Base-by-base conservation (phyloP, 2,888 invertebrate species). In the Synanthedon formicaeformis region DNA sequence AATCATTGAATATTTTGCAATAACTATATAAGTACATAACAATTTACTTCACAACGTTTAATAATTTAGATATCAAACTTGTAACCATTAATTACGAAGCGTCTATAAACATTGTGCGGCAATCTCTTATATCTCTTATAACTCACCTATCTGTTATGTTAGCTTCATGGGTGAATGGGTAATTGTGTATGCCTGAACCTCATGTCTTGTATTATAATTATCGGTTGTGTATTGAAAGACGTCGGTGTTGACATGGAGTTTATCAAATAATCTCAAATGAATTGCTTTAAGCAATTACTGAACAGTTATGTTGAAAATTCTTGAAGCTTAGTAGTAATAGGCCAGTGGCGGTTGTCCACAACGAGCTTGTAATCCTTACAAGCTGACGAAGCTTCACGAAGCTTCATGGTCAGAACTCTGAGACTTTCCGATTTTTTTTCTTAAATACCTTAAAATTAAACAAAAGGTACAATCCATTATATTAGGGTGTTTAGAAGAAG, bases 121-220 rank as follows among this genome's bases (percentile, higher is more conserved):
- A 45, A n/a, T n/a, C n/a, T n/a, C n/a, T n/a, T 45, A 45, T n/a
- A 45, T 45, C 45, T 45, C 45, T 45, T 45, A 14, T 45, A 45
- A 45, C 45, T 45, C 14, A 49, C n/a, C 45, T 13, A 14, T 45
- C 12, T n/a, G n/a, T n/a, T 45, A 52, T 50, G 48, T 52, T 51
- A 53, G 54, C 59, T 66, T 66, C 63, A 70, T 58, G 67, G 64
- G 63, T 69, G 68, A 68, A 60, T 60, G 61, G 63, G 57, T 69
- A 68, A 72, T 71, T 69, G 66, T 61, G 53, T 54, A 49, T 40
- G 53, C 63, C 57, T 58, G 58, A 56, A 51, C 54, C 54, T 52
- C 59, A 55, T 57, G 51, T 56, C 59, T 57, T 59, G 59, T 34
- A 34, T 56, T 57, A 56, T 65, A 65, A 66, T 67, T 64, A 64